These are phyloP conservation scores for Tretioscincus oriximinensis DNA, from an alignment of 2,113 vertebrate species.

Conservation along the genomic window DNA sequence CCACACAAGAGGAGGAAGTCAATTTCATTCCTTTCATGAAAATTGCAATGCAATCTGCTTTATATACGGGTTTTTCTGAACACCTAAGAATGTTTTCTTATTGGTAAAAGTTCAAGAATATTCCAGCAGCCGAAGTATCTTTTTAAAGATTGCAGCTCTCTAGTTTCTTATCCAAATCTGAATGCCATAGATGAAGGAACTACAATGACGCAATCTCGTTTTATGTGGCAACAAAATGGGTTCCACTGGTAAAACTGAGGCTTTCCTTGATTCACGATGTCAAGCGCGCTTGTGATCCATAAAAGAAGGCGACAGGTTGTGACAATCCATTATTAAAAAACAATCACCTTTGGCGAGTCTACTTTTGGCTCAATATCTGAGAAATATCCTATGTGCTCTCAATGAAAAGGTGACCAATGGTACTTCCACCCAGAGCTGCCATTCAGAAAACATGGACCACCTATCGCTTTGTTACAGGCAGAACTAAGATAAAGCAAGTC, in stretches of 20 bases:
- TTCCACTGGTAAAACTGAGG: neutral
- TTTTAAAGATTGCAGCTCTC: neutral
- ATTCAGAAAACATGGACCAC: neutral
- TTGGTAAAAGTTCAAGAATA: neutral
- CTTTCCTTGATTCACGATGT: neutral
- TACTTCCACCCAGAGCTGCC: neutral
- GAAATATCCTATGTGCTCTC: slow-evolving; percentile 18
- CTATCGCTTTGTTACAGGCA: slow-evolving; percentile 18
- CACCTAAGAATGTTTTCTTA: neutral
- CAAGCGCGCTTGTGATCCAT: neutral
- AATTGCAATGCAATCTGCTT: neutral
- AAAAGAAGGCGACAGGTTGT: neutral
- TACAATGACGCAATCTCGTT: neutral
- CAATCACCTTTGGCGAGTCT: slow-evolving; percentile 4
- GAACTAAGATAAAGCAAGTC: neutral
- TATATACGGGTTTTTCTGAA: neutral
- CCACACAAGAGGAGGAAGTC: neutral
- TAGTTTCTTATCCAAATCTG: neutral
- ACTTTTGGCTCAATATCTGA: slow-evolving; percentile 20
- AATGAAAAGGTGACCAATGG: neutral
- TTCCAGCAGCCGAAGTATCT: neutral
- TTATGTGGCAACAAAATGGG: neutral
- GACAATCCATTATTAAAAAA: neutral
- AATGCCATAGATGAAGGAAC: neutral
- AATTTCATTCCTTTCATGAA: neutral